Conservation (phyloP, 2,888 invertebrate genomes). For the Oligia fasciuncula region DNA sequence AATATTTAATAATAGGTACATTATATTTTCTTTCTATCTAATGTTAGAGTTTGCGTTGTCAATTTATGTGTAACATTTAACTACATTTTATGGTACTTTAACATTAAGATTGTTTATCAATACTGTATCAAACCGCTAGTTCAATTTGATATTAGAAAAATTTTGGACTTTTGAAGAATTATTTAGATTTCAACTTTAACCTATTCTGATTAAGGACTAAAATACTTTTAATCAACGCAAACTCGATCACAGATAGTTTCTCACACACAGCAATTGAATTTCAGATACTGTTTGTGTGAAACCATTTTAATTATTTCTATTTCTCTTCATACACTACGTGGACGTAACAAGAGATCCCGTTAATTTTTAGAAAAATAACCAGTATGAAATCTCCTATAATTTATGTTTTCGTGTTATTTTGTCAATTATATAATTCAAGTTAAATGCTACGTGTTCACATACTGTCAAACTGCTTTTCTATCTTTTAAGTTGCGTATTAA, state of each 20-base stretch:
- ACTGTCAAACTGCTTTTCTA: slow-evolving; percentile 29
- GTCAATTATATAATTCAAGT: slow-evolving; percentile 27
- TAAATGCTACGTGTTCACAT: slow-evolving; percentile 39
- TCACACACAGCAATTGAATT: slow-evolving; percentile 26
- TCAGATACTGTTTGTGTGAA: slow-evolving; percentile 26
- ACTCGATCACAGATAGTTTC: slow-evolving; percentile 41
- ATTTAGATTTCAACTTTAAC: slow-evolving; percentile 19
- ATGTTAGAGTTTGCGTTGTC: slow-evolving; percentile 51
- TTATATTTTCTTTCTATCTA: slow-evolving; percentile 56
- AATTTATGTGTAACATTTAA: not conserved
- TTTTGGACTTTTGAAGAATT: slow-evolving; percentile 44
- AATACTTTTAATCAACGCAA: slow-evolving; percentile 52
- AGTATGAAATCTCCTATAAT: slow-evolving; percentile 51
- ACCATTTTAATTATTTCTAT: slow-evolving; percentile 24
- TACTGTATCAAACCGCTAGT: slow-evolving; percentile 41
- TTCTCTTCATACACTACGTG: slow-evolving; percentile 61
- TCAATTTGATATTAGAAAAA: slow-evolving; percentile 29
- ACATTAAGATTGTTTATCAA: slow-evolving; percentile 20
- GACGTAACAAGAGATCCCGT: slow-evolving; percentile 77
- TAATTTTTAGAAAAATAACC: slow-evolving; percentile 73
- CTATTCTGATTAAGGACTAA: slow-evolving; percentile 11
- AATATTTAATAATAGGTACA: slow-evolving; percentile 46
- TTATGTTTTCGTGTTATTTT: slow-evolving; percentile 48
- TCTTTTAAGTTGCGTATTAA: not conserved
- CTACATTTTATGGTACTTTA: not conserved